Percentiles rank a stretch among this genome's conserved stretches.
Evolutionary conservation across 2,113 vertebrate genomes (phyloP).

Genomic region (Pogonocichla stellata): DNA sequence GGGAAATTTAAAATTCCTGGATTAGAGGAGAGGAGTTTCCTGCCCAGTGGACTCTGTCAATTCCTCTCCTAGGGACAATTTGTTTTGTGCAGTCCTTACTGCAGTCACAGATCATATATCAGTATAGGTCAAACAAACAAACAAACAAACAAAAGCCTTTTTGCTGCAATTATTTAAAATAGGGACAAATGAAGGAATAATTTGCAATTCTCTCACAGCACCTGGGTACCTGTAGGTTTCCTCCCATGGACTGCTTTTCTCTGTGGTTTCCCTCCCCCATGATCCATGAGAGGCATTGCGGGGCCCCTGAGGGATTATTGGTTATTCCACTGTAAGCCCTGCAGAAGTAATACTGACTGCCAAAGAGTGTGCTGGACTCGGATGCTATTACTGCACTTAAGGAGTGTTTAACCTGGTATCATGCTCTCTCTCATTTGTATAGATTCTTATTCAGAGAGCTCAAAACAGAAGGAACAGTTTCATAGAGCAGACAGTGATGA

Average conservation of each 20-base stretch:
- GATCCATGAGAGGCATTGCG: background rate
- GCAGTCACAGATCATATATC: background rate
- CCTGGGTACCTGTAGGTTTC: background rate
- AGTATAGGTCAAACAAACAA: background rate
- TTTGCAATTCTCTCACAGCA: background rate
- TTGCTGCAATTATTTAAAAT: background rate
- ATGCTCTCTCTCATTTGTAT: background rate
- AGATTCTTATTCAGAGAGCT: background rate
- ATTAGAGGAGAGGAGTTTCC: background rate
- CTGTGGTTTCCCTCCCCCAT: background rate
- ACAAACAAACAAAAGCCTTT: too few species aligned
- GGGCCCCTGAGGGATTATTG: background rate
- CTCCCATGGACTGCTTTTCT: background rate
- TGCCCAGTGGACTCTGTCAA: background rate
- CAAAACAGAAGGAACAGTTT: background rate
- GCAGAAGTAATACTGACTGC: background rate
- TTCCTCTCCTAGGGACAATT: background rate
- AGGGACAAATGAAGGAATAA: background rate
- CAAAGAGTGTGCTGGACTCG: background rate
- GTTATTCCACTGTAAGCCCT: background rate
- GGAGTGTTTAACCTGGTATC: background rate
- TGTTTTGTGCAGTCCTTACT: background rate
- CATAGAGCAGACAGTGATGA: background rate
- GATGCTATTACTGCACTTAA: background rate
- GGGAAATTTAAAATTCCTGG: background rate